These are phyloP conservation scores for Sebastes wilsoni DNA, from an alignment of 2,797 vertebrate genomes.

Conservation along the genomic window DNA sequence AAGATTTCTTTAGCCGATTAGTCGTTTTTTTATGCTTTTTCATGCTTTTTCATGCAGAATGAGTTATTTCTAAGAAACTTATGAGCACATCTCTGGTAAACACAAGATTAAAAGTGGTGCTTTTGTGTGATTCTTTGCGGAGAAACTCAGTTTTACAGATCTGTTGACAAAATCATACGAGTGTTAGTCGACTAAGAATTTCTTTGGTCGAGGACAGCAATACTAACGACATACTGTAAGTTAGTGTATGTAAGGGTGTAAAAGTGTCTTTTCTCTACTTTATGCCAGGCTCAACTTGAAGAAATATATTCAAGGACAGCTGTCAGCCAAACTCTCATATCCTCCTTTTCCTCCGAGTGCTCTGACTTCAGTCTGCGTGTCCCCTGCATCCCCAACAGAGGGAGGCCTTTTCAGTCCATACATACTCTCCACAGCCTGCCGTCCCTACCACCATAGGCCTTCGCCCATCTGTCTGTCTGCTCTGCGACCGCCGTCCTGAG, in stretches of 20 bases:
- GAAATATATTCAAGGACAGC: slow-evolving; percentile 70
- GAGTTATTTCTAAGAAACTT: no score
- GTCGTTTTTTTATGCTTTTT: no score
- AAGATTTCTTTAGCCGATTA: no score
- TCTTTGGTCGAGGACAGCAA: no score
- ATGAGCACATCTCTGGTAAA: no score
- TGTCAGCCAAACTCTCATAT: slow-evolving; percentile 65
- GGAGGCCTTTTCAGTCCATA: slow-evolving; percentile 72
- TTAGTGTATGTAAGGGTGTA: neutral
- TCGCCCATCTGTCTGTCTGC: slow-evolving; percentile 73
- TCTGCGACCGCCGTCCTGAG: slow-evolving; percentile 73
- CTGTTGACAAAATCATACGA: no score
- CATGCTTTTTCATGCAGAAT: no score
- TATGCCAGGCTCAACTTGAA: slow-evolving; percentile 35
- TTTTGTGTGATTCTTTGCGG: no score
- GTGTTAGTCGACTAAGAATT: no score
- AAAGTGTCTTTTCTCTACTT: slow-evolving; percentile 33
- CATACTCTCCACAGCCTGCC: slow-evolving; percentile 47
- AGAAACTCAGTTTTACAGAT: no score
- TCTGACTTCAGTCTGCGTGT: slow-evolving; percentile 61
- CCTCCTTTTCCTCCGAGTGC: slow-evolving; percentile 40
- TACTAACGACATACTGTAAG: neutral
- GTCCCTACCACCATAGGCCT: slow-evolving; percentile 46
- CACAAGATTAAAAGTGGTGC: no score
- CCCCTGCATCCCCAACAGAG: slow-evolving; percentile 74